Base-by-base conservation (phyloP, 2,888 invertebrate species). In the Melangyna quadrimaculata region DNA sequence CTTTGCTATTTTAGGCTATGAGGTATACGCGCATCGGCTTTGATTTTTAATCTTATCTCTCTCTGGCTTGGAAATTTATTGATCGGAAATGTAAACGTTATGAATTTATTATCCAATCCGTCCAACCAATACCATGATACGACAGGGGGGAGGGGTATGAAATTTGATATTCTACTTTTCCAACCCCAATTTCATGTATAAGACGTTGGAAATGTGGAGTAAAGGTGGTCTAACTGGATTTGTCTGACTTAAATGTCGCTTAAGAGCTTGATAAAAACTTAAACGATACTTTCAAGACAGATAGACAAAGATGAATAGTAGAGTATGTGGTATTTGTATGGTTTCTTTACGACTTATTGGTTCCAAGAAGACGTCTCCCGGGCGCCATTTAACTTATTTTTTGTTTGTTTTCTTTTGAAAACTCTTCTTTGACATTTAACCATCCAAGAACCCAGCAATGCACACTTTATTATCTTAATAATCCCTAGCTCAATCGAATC, bases 31-130 rank as follows among this genome's bases (percentile, higher is more conserved):
- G 57, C 35, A 83, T 65, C 63, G 59, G 40, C 73, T 72, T 37
- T 77, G 81, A 80, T 86, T 73, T 81, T 81, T 72, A 86, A 86
- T 81, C 77, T 81, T 57, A 80, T 81, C 24, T 70, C 67, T 77
- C 59, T 63, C 19, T n/a, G n/a, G 7, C 17, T 67, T 55, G 14
- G 37, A 53, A 40, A 57, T 80, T 51, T 86, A 81, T 86, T 69
- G 72, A 81, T 81, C 81, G 70, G 55, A 63, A 74, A 65, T 65
- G 79, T 65, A 45, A 77, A 63, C 43, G 51, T 70, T 77, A 80
- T 86, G 86, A 78, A 86, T 81, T 81, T 77, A 73, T 79, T 79
- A 69, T 74, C 55, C 45, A 24, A 70, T 79, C 37, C 45, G 14
- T 63, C 24, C 43, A 57, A 70, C 37, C 53, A 14, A 29, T 40